Evolutionary conservation across 2,888 invertebrate species (phyloP).

Genomic region (Aleiodes leptofemur): DNA sequence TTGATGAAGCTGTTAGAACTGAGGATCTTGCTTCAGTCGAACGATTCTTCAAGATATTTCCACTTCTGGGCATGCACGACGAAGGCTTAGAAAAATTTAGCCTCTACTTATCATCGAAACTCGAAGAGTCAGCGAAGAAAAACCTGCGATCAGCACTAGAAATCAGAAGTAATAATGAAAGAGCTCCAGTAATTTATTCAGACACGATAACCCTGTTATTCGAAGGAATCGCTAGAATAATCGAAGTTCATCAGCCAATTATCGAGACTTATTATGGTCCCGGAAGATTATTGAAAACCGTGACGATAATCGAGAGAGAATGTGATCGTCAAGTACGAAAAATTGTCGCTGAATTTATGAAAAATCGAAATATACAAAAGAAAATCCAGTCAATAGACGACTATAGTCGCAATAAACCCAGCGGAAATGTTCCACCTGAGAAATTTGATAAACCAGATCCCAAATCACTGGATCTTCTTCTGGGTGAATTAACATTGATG

Average conservation of each 20-base stretch:
- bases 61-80: constrained; percentile 92
- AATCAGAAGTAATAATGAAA: constrained; percentile 82
- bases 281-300: constrained; percentile 83
- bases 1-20: constrained; percentile 92
- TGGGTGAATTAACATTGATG: constrained; percentile 94
- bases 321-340: constrained; percentile 82
- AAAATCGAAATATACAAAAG: constrained; percentile 80
- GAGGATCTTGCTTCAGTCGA: constrained; percentile 94
- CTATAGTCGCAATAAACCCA: constrained; percentile 75
- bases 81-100: constrained; percentile 94
- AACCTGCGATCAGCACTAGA: constrained; percentile 83
- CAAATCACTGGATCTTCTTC: constrained; percentile 89
- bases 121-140: constrained; percentile 83
- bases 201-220: constrained; percentile 90
- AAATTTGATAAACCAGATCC: constrained; percentile 82
- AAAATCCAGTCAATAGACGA: constrained; percentile 82
- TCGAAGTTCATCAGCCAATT: constrained; percentile 92
- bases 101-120: constrained; percentile 88
- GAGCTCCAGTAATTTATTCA: constrained; percentile 87
- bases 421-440: constrained; percentile 49
- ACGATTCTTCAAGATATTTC: constrained; percentile 97
- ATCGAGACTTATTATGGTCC: constrained; percentile 93
- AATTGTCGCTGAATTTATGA: constrained; percentile 85
- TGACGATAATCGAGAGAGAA: constrained; percentile 85
- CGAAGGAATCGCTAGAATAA: constrained; percentile 88